phyloP scores from a whole-genome alignment of 2,888 invertebrate species.

The Nomada lathburiana region DNA sequence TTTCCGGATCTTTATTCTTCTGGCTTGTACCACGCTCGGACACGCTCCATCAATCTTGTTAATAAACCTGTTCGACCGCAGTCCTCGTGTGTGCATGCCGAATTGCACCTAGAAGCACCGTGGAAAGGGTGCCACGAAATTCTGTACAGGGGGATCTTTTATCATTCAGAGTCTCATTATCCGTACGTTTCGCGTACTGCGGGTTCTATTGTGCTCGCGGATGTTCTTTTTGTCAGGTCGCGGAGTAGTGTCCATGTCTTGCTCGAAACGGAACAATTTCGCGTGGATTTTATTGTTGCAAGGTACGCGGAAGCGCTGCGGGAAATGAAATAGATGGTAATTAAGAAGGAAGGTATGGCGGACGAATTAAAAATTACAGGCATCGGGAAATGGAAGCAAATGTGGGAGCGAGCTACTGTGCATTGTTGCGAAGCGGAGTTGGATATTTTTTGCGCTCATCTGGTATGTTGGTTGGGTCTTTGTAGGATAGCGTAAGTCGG shows the following conservation, averaged over 20 bases:
- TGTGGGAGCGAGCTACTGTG: not conserved
- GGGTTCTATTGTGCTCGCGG: not conserved
- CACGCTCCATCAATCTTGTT: slow-evolving; percentile 59
- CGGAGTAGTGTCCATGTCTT: not conserved
- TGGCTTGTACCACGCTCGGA: slow-evolving; percentile 23
- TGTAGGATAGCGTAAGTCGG: no score
- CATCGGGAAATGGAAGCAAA: not conserved
- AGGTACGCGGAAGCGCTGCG: no score
- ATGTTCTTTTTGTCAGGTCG: not conserved
- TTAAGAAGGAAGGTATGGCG: not conserved
- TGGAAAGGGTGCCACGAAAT: not conserved
- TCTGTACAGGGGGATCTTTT: not conserved
- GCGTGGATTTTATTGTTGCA: not conserved
- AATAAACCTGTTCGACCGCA: slow-evolving; percentile 55
- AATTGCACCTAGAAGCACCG: no score
- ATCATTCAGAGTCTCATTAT: not conserved
- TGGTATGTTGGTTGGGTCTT: no score
- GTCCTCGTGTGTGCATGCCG: slow-evolving; percentile 16
- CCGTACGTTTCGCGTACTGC: not conserved
- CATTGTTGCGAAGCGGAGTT: not conserved
- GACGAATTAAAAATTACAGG: not conserved
- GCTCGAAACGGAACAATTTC: not conserved
- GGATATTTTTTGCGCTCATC: not conserved
- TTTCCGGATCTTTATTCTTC: slow-evolving; percentile 38
- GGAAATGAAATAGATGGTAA: not conserved